phyloP scores from a whole-genome alignment of 2,888 invertebrate genomes.

The Leptinotarsa juncta region DNA sequence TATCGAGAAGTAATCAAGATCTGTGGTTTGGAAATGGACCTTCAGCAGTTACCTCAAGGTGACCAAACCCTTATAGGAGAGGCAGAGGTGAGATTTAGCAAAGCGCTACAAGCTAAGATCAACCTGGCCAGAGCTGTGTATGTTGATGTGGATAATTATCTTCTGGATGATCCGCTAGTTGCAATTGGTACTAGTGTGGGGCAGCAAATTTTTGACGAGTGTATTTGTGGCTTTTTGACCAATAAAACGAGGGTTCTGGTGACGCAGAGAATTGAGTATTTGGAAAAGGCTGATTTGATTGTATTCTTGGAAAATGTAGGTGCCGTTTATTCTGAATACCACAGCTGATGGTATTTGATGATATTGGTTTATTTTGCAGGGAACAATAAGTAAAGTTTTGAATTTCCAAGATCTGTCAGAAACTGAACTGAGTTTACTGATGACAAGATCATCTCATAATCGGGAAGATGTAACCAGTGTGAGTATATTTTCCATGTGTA shows the following conservation, averaged over 20 bases:
- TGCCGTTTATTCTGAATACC: background rate
- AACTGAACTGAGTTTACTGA: conserved; percentile 1
- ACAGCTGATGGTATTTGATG: background rate
- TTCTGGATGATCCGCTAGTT: conserved; percentile 83
- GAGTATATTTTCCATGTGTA: background rate
- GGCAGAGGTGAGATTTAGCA: conserved; percentile 81
- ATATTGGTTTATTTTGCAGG: conserved; percentile 22
- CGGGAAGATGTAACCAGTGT: background rate
- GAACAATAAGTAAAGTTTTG: conserved; percentile 24
- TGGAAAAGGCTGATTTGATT: conserved; percentile 75
- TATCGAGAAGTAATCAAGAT: conserved; percentile 69
- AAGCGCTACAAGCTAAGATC: conserved; percentile 84
- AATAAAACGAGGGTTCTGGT: conserved; percentile 81
- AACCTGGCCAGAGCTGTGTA: conserved; percentile 84
- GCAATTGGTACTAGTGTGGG: conserved; percentile 84
- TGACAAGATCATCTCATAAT: background rate
- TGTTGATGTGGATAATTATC: conserved; percentile 79
- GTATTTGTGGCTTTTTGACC: conserved; percentile 70
- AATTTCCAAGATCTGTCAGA: conserved; percentile 20
- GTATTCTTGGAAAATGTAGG: conserved; percentile 74
- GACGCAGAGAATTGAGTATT: conserved; percentile 86
- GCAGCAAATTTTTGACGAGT: conserved; percentile 79
- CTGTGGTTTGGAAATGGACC: conserved; percentile 76
- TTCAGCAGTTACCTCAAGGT: conserved; percentile 77
- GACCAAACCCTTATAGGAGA: conserved; percentile 84